Base-by-base conservation (phyloP, 2,113 vertebrate species). In the Reinhardtius hippoglossoides region DNA sequence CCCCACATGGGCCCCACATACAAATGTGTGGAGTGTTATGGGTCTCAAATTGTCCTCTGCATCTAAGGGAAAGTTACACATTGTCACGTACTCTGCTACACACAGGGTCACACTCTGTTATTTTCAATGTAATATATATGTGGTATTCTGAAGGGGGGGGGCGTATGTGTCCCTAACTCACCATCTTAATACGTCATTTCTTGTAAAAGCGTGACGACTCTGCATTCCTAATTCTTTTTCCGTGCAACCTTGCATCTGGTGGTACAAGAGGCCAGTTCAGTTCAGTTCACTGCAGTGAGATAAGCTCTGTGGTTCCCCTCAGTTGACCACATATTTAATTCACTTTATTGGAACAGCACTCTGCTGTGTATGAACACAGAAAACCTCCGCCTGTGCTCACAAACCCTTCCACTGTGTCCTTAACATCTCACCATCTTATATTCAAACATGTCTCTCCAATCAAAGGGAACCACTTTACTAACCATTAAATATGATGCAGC, bases 291-390 rank as follows among this genome's bases (percentile, higher is more conserved):
- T 75, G 48, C 52, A 64, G 16, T 24, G 46, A 71, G 20, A 71
- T 24, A 31, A 59, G 54, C 57, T 57, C 8, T 63, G 50, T 18
- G 40, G 40, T 67, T 50, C 21, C 2, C 46, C 46, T 77, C 42
- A 52, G 16, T 35, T 58, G 50, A 78, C 65, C 48, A 60, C 72
- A 69, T 72, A 71, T 73, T 84, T 68, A 66, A 62, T 67, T 86
- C 59, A 73, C 71, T 81, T 69, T 67, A 48, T 9, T 59, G 9
- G 2, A 52, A 7, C 63, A 27, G 37, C 54, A 50, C n/a, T 20
- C 31, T 6, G 31, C 31, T 6, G 31, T 31, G 31, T 31, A 31
- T 31, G 31, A 31, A 31, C 31, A 7, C 6, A 31, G 31, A 31
- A 31, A 31, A 31, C 31, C 31, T 31, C 20, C 4, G 50, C 50